A percentile compares a stretch with the other conserved stretches of the same genome.
Conservation (phyloP, 1,140 invertebrate genomes). For the Wiebesia pumilae region DNA sequence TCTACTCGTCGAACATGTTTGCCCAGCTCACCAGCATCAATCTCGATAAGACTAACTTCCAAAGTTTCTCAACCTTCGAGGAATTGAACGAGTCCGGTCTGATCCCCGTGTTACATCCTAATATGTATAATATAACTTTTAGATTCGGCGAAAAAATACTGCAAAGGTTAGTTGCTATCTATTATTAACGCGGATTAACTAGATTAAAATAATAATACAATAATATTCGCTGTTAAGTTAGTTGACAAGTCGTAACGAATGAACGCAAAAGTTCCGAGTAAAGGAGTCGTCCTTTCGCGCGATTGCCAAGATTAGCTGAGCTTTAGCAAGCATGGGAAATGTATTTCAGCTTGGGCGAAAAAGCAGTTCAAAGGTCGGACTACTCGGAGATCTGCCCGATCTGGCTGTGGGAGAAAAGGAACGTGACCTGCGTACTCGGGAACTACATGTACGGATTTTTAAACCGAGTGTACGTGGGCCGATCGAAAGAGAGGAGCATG, state of each 20-base stretch:
- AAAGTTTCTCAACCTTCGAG: neutral
- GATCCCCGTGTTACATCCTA: constrained; percentile 35
- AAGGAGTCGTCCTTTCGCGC: too few relatives aligned
- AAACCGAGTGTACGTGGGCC: neutral
- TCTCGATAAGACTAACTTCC: neutral
- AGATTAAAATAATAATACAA: neutral
- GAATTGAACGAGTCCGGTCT: constrained; percentile 13
- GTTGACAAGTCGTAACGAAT: too few relatives aligned
- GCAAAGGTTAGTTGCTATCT: neutral
- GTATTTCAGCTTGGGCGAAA: constrained; percentile 24
- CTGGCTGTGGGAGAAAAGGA: neutral
- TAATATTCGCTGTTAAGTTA: too few relatives aligned
- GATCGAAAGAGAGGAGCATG: neutral
- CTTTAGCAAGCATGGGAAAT: neutral
- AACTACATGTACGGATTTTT: neutral
- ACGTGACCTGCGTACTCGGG: constrained; percentile 19
- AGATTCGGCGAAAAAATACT: neutral
- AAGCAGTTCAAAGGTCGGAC: neutral
- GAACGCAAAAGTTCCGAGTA: too few relatives aligned
- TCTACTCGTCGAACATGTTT: constrained; percentile 26
- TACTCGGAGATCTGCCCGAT: constrained; percentile 1
- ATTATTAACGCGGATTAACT: neutral
- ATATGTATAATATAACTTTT: constrained; percentile 41
- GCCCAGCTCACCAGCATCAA: constrained; percentile 25
- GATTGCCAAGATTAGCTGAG: too few relatives aligned